Conservation (phyloP, 1,140 invertebrate species). For the Hirudo medicinalis region DNA sequence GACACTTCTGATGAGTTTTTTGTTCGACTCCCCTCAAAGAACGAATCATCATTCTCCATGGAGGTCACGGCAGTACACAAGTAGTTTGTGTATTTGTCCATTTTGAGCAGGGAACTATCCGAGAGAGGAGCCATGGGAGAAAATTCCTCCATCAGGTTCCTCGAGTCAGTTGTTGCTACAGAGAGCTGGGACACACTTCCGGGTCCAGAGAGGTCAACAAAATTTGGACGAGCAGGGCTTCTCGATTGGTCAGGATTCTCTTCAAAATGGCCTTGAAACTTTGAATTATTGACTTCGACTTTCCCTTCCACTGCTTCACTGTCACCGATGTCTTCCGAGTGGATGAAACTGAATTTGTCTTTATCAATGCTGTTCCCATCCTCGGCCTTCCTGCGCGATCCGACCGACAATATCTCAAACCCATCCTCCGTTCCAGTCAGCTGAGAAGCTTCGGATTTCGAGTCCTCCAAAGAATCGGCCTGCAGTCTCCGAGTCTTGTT, state of each 20-base stretch:
- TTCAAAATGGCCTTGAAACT: not conserved
- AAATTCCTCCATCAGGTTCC: not conserved
- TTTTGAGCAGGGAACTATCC: not conserved
- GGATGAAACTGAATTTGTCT: too few species aligned
- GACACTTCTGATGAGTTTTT: too few species aligned
- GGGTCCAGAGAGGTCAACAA: too few species aligned
- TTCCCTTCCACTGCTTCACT: not conserved
- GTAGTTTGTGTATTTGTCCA: conserved; percentile 9
- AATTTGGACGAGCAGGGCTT: not conserved
- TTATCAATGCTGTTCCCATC: too few species aligned
- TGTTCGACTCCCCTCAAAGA: not conserved
- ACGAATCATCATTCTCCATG: not conserved
- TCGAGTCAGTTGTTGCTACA: not conserved
- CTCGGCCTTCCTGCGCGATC: too few species aligned
- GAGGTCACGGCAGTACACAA: not conserved
- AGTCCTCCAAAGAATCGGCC: too few species aligned
- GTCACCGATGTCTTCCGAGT: too few species aligned
- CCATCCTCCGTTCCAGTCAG: too few species aligned
- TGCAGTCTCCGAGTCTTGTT: not conserved
- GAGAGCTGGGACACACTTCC: not conserved
- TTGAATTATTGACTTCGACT: not conserved
- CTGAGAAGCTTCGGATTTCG: too few species aligned
- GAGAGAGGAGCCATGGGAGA: not conserved
- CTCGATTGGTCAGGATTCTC: not conserved
- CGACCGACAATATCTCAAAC: too few species aligned